Evolutionary conservation across 2,888 invertebrate genomes (phyloP), one percentile per base, ranked within the genome.

Genomic region (Drosophila aldrichi): DNA sequence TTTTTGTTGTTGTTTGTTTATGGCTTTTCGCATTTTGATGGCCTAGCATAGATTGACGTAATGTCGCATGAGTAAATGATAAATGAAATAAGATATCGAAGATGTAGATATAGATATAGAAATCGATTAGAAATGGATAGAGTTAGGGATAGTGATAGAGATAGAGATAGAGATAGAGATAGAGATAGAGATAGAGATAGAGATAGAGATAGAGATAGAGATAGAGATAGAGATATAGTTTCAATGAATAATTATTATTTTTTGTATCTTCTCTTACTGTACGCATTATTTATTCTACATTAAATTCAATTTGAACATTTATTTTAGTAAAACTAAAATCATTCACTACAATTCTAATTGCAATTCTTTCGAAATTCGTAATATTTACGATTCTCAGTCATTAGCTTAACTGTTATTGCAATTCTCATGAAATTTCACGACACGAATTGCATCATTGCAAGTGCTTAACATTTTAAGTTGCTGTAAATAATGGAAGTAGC

Each of bases 21-120:
- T 55, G 29, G 44, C 38, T 29, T 63, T 54, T 36, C 56, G 46
- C 34, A 69, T 62, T 60, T 64, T 61, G 32, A 57, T 59, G 34
- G 32, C 38, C 48, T 38, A 52, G 56, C 56, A 61, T 57, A 48
- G 54, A 49, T 55, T 70, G 34, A 36, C 46, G 44, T 34, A 55
- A 46, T 46, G n/a, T 36, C 32, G 38, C n/a, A 12, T n/a, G n/a
- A 10, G 34, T 36, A n/a, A 1, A n/a, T 20, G n/a, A 34, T 20
- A 34, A 44, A 10, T 18, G 12, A 10, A 9, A 12, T 22, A 5
- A n/a, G 12, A 20, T 25, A n/a, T 16, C 22, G n/a, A 25, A 29
- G 7, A 25, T 36, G 25, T n/a, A 25, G 38, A 32, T 32, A 14
- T 14, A 22, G 20, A 29, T 7, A 7, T 29, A 29, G 8, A 29